Base-by-base conservation (phyloP, 2,113 vertebrate species). In the Mola mola region DNA sequence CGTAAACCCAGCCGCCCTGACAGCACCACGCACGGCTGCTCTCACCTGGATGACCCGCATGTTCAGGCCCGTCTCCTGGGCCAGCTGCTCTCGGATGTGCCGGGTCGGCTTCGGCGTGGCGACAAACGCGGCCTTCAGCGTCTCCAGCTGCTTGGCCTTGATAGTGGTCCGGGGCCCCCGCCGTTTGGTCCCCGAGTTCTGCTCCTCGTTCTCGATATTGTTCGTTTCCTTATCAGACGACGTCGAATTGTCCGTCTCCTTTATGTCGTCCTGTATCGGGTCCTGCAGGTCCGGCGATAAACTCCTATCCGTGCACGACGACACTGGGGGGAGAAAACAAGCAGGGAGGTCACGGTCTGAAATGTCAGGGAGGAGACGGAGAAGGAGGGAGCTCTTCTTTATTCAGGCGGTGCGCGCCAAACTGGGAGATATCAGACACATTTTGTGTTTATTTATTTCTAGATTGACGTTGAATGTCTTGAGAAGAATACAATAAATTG, bases 121-220 rank as follows among this genome's bases (percentile, higher is more conserved):
- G 0, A 97, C 95, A 25, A 98, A 98, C 67, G 97, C 96, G 0
- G 97, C 97, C 89, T 97, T 98, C 70, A 99, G 92, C 21, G 97
- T 99, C 82, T 99, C 97, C 90, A 98, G 93, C 87, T 99, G 96
- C 77, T 99, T 99, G 89, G 96, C 97, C 79, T 99, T 99, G 88
- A 99, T 99, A 79, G 97, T 99, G 88, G 97, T 99, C 60, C 97
- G 94, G 12, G 97, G 97, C 2, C 96, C 96, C 60, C 96, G 90
- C 62, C 96, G 49, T 55, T 99, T 99, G 44, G 96, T 89, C 40
- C 95, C 95, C 2, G 95, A 94, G 84, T 95, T 98, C 90, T 97
- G 95, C 85, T 98, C 96, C 86, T 98, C 96, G 33, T 96, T 96
- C 87, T 99, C 96, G 24, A 95, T 97, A 85, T 97, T 95, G 89